Percentiles rank a stretch among this genome's conserved stretches.
These are phyloP conservation scores for Oscheius sp. DNA, from an alignment of 2,888 invertebrate genomes.

Conservation along the genomic window DNA sequence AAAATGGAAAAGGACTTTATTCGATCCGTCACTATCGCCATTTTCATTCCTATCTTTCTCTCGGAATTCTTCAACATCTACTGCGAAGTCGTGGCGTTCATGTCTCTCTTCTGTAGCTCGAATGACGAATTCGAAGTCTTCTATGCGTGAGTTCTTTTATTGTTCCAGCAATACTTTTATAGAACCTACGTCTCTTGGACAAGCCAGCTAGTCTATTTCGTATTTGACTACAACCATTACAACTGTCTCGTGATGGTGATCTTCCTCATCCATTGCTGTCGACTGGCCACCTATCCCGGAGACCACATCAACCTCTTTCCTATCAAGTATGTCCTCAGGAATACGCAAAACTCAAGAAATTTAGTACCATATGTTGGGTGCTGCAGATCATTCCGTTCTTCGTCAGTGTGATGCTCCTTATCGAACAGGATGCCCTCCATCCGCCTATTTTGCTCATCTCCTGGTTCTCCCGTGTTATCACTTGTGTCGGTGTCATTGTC, in stretches of 20 bases:
- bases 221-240: conserved; percentile 49
- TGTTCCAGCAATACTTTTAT: not conserved
- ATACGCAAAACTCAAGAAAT: not conserved
- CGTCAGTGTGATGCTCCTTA: conserved; percentile 45
- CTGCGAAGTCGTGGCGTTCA: conserved; percentile 43
- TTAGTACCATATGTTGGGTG: conserved; percentile 52
- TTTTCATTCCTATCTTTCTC: conserved; percentile 52
- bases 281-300: conserved; percentile 45
- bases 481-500: conserved; percentile 42
- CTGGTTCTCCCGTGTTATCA: conserved; percentile 45
- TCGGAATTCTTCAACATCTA: conserved; percentile 53
- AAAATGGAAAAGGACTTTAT: conserved; percentile 57
- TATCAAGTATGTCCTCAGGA: conserved; percentile 40
- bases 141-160: conserved; percentile 8
- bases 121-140: conserved; percentile 5
- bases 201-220: conserved; percentile 33
- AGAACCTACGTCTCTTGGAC: conserved; percentile 53
- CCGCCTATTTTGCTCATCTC: conserved; percentile 42
- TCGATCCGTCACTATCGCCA: conserved; percentile 50
- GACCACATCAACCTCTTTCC: conserved; percentile 56
- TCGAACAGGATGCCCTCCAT: conserved; percentile 39
- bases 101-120: conserved; percentile 40
- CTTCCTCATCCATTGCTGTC: conserved; percentile 50
- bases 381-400: conserved; percentile 58
- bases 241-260: conserved; percentile 46